These are phyloP conservation scores for Parotocinclus haroldoi DNA, from an alignment of 2,797 vertebrate species.

Conservation along the genomic window DNA sequence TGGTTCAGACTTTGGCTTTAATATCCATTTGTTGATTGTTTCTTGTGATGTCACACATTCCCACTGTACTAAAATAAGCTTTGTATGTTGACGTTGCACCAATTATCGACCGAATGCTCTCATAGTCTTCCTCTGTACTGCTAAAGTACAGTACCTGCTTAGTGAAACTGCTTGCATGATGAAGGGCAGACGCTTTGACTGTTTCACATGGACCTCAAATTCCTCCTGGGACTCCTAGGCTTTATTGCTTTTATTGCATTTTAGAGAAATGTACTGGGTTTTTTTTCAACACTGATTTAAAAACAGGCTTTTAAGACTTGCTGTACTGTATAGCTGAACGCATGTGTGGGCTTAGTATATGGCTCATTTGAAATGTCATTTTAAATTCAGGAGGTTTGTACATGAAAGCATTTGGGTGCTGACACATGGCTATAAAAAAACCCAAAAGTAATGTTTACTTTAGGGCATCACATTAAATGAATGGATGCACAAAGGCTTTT, in stretches of 20 bases:
- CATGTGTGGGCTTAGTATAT: not conserved
- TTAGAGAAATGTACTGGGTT: slow-evolving; percentile 3
- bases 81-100: slow-evolving; percentile 2
- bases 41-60: slow-evolving; percentile 8
- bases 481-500: slow-evolving; percentile 28
- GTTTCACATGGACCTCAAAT: not conserved
- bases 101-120: not conserved
- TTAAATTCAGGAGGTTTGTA: slow-evolving; percentile 33
- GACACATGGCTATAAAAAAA: not conserved
- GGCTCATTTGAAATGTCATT: slow-evolving; percentile 12
- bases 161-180: not conserved
- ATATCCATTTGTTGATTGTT: not conserved
- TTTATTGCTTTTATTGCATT: slow-evolving; percentile 26
- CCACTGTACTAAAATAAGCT: slow-evolving; percentile 9
- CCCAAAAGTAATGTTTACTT: slow-evolving; percentile 16
- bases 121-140: slow-evolving; percentile 10
- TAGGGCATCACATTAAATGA: slow-evolving; percentile 10
- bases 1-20: not conserved
- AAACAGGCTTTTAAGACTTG: slow-evolving; percentile 36
- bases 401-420: slow-evolving; percentile 3
- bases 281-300: slow-evolving; percentile 27
- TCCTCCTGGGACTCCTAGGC: slow-evolving; percentile 2
- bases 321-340: slow-evolving; percentile 9
- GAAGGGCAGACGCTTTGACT: slow-evolving; percentile 1
- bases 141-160: slow-evolving; percentile 4